Conservation (phyloP, 2,888 invertebrate species). For the Lomographa bimaculata region DNA sequence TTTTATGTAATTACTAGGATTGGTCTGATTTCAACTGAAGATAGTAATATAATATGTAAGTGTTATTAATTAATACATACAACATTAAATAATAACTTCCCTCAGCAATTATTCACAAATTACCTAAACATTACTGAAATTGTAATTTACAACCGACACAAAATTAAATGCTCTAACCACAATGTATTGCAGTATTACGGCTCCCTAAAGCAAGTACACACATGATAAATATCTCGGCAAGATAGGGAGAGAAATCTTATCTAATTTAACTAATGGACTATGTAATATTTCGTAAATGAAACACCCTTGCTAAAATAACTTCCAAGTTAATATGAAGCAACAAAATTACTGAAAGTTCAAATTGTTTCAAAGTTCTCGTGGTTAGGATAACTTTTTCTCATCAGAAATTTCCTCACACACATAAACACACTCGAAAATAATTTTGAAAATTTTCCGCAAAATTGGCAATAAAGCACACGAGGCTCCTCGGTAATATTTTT, state of each 20-base stretch:
- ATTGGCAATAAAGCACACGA: constrained; percentile 26
- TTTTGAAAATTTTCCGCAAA: constrained; percentile 17
- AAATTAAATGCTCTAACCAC: constrained; percentile 79
- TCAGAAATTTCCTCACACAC: constrained; percentile 30
- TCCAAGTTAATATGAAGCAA: constrained; percentile 36
- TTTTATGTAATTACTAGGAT: no score
- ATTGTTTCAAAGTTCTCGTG: constrained; percentile 45
- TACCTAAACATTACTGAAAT: constrained; percentile 58
- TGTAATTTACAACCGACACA: constrained; percentile 63
- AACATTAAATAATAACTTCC: constrained; percentile 7
- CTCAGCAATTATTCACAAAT: constrained; percentile 32
- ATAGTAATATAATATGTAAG: no score
- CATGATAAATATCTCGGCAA: constrained; percentile 73
- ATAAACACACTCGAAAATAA: constrained; percentile 24
- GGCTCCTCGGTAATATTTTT: constrained; percentile 41
- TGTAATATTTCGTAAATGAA: constrained; percentile 52
- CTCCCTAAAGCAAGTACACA: constrained; percentile 60
- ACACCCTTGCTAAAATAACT: constrained; percentile 44
- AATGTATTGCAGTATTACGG: constrained; percentile 61
- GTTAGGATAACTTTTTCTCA: constrained; percentile 29
- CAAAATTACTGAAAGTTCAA: constrained; percentile 48
- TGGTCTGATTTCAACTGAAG: no score
- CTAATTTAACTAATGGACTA: constrained; percentile 80
- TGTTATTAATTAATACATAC: no score
- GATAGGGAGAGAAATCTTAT: constrained; percentile 74